Conservation (phyloP, 2,888 invertebrate genomes). For the Eledone cirrhosa region DNA sequence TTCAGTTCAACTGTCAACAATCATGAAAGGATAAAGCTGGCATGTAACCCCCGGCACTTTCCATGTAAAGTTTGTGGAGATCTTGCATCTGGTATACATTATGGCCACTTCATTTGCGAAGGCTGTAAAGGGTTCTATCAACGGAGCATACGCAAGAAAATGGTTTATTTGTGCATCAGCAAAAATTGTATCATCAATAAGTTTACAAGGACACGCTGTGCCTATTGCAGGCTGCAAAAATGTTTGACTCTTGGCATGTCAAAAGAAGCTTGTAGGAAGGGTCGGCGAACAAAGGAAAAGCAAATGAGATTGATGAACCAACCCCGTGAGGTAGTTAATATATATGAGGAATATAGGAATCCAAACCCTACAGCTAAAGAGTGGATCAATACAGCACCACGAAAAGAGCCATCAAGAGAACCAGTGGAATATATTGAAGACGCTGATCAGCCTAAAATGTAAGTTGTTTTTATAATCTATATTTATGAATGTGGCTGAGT, state of each 20-base stretch:
- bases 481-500: not conserved
- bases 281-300: not conserved
- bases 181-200: conserved; percentile 20
- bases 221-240: conserved; percentile 7
- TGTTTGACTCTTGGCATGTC: conserved; percentile 10
- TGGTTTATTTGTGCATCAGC: conserved; percentile 7
- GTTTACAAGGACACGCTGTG: conserved; percentile 7
- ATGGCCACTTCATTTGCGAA: conserved; percentile 21
- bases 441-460: not conserved
- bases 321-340: not conserved
- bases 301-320: conserved; percentile 11
- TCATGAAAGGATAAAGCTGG: not conserved
- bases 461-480: not conserved
- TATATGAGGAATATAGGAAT: conserved; percentile 5
- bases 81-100: conserved; percentile 9
- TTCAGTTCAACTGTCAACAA: not conserved
- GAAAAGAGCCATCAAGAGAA: not conserved
- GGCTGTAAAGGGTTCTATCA: conserved; percentile 11
- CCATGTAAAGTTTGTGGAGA: conserved; percentile 13
- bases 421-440: not conserved
- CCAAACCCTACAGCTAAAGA: not conserved
- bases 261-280: not conserved
- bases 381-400: not conserved
- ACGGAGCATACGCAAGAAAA: conserved; percentile 11
- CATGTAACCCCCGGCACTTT: conserved; percentile 12